phyloP scores from a whole-genome alignment of 2,113 vertebrate genomes.

The Xiphophorus maculatus region DNA sequence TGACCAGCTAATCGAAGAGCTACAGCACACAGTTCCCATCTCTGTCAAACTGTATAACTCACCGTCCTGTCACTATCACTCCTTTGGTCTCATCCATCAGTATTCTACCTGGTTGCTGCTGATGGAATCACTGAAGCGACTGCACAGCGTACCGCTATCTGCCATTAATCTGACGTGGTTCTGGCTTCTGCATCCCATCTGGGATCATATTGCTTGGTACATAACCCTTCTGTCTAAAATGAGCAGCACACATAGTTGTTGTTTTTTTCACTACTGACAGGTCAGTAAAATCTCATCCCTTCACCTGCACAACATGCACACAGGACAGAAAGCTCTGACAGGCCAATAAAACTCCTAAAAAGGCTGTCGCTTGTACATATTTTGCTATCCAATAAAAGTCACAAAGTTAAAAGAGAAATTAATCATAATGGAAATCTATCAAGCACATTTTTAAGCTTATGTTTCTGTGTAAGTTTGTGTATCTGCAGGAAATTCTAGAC shows the following conservation, averaged over 20 bases:
- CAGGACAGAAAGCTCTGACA: background rate
- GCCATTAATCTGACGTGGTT: background rate
- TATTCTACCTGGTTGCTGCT: background rate
- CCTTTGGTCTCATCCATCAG: background rate
- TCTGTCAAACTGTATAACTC: background rate
- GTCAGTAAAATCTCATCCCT: background rate
- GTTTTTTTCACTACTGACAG: background rate
- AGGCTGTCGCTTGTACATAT: no score
- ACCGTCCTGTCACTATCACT: background rate
- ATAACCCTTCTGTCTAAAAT: background rate
- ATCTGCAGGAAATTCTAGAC: no score
- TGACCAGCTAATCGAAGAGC: background rate
- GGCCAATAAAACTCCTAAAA: background rate
- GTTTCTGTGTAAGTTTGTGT: no score
- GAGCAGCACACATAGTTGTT: background rate
- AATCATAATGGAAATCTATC: no score
- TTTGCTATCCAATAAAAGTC: no score
- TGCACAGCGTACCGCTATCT: background rate
- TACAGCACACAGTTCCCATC: background rate
- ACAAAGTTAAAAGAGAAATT: no score
- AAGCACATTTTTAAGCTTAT: no score
- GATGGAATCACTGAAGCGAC: background rate
- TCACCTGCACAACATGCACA: no score
- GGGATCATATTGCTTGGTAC: background rate
- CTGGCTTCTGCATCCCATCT: background rate